Percentiles rank a stretch among this genome's conserved stretches.
Evolutionary conservation across 2,797 vertebrate species (phyloP).

Genomic region (Rhabdomys pumilio): DNA sequence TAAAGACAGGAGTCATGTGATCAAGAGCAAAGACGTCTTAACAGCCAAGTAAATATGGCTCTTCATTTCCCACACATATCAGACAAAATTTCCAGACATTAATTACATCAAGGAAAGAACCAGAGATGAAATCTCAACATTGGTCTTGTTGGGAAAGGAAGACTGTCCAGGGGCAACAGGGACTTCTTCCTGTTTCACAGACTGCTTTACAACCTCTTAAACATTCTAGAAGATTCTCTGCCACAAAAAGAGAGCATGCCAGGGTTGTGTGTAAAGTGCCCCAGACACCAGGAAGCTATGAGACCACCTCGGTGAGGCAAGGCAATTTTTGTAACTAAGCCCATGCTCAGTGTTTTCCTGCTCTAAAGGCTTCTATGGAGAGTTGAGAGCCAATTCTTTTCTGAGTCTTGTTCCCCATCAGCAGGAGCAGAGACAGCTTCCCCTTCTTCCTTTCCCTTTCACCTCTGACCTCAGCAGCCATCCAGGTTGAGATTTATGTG

Average conservation of each 20-base stretch:
- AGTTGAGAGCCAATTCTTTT: neutral
- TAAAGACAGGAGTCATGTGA: neutral
- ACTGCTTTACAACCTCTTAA: neutral
- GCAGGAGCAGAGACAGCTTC: neutral
- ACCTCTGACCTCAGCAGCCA: neutral
- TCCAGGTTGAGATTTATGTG: slow-evolving; percentile 1
- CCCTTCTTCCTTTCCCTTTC: neutral
- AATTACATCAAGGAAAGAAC: too few relatives aligned
- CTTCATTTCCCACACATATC: neutral
- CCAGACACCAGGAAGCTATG: neutral
- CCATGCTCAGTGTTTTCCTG: neutral
- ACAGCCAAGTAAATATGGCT: neutral
- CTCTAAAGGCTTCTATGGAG: neutral
- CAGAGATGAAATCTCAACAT: neutral
- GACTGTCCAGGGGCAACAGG: neutral
- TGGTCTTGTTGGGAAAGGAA: neutral
- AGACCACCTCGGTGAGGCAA: neutral
- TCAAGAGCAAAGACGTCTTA: neutral
- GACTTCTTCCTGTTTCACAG: neutral
- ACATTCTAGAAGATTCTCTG: neutral
- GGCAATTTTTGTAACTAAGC: neutral
- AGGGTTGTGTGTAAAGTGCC: neutral
- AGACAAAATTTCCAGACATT: neutral
- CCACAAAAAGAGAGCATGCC: neutral
- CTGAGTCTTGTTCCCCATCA: neutral